Conservation (phyloP, 2,888 invertebrate species). For the Unio pictorum region DNA sequence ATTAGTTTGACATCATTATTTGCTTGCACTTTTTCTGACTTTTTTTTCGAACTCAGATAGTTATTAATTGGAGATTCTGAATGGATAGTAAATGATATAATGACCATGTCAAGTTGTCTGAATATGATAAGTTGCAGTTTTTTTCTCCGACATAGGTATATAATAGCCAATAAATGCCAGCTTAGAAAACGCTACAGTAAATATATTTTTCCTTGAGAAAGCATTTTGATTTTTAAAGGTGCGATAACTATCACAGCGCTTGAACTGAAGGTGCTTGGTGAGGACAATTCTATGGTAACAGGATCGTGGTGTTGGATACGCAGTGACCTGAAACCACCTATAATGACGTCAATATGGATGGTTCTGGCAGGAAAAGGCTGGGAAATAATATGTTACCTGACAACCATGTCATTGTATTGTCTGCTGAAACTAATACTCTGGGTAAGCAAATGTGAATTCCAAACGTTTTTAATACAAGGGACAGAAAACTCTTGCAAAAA, state of each 20-base stretch:
- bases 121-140: no score
- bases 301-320: slow-evolving; percentile 44
- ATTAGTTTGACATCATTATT: no score
- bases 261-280: slow-evolving; percentile 17
- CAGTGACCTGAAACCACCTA: slow-evolving; percentile 4
- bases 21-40: no score
- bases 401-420: slow-evolving; percentile 17
- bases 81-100: no score
- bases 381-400: slow-evolving; percentile 31
- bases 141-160: no score
- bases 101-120: no score
- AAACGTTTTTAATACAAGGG: background rate
- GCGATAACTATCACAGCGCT: slow-evolving; percentile 14
- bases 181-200: no score
- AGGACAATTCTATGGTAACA: slow-evolving; percentile 17
- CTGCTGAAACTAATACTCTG: slow-evolving; percentile 14
- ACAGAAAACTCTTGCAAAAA: no score
- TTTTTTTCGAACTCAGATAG: no score
- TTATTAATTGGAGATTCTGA: no score
- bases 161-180: no score
- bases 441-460: slow-evolving; percentile 2
- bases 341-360: slow-evolving; percentile 25
- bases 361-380: slow-evolving; percentile 33
- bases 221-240: slow-evolving; percentile 3
- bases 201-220: no score